phyloP scores from a whole-genome alignment of 2,797 vertebrate genomes.

The Malacoraja senta region DNA sequence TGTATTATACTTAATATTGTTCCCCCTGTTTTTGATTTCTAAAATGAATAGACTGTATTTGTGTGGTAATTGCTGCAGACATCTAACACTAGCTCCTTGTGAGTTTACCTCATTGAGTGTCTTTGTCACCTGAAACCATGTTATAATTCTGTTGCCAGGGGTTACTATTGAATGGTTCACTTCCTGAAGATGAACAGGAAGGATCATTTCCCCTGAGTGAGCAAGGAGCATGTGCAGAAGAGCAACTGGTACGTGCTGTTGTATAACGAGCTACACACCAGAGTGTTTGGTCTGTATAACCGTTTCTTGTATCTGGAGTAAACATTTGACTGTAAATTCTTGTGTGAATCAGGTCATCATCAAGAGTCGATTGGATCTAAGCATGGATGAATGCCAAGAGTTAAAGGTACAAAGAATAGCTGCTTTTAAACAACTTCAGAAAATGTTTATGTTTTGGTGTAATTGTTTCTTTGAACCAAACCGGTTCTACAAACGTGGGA shows the following conservation, averaged over 20 bases:
- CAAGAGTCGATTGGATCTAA: constrained; percentile 87
- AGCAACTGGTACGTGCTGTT: constrained; percentile 73
- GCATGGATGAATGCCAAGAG: constrained; percentile 82
- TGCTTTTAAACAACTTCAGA: not conserved
- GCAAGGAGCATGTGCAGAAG: constrained; percentile 68
- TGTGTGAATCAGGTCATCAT: constrained; percentile 73
- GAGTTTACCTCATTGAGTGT: not conserved
- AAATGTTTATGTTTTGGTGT: not conserved
- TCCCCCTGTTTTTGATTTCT: not conserved
- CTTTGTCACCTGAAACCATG: not conserved
- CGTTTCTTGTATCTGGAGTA: not conserved
- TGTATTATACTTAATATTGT: not conserved
- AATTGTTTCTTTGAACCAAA: not conserved
- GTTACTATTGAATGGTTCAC: constrained; percentile 79
- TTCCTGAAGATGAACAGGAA: constrained; percentile 86
- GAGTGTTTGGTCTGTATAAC: not conserved
- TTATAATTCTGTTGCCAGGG: constrained; percentile 59
- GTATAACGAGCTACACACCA: constrained; percentile 25
- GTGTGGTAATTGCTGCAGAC: not conserved
- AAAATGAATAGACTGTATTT: not conserved
- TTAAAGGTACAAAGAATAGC: constrained; percentile 70
- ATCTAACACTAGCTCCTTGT: not conserved
- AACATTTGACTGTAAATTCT: not conserved
- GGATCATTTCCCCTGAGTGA: constrained; percentile 66
- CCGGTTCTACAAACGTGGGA: not conserved